Base-by-base conservation (phyloP, 2,888 invertebrate genomes). In the Hirtodrosophila trivittata region DNA sequence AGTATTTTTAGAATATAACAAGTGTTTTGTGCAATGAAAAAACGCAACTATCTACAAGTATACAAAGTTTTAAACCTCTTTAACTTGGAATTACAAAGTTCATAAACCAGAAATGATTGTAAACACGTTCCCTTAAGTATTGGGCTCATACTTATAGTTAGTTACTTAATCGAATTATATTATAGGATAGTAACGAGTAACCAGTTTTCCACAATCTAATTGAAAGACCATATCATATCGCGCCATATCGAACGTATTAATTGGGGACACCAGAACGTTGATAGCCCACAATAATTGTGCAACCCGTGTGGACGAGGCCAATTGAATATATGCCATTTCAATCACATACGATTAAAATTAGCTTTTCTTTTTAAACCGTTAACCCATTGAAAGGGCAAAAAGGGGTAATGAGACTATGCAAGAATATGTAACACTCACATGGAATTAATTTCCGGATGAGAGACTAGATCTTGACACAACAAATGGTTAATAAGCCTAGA, bases 231-330 rank as follows among this genome's bases (percentile, higher is more conserved):
- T 56, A 37, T 68, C 35, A 57, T 42, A 39, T 37, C 50, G 38
- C 46, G 50, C 50, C 66, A 54, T 59, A 49, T 51, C 47, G 28
- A 28, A 1, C 28, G 33, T 13, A 28, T 46, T 46, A 16, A 45
- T 10, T 51, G 41, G 7, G 50, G 47, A 57, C 47, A 21, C 18
- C 26, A 49, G 14, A 26, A 25, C 42, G 25, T 56, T 57, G 68
- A 56, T 68, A 47, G 43, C 47, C 33, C 21, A 13, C 30, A 30
- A 21, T 35, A 26, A 62, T 26, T 43, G 63, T 43, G 50, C 46
- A 63, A 38, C 32, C 5, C 1, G 1, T 0, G 26, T 9, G 54
- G 47, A 46, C 56, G 43, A 55, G 62, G 28, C 16, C 30, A 26
- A 9, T 13, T 25, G 10, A 12, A 67, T 51, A 47, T 52, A 52